Evolutionary conservation across 2,113 vertebrate species (phyloP), one percentile per base, ranked within the genome.

Genomic region (Datnioides undecimradiatus): DNA sequence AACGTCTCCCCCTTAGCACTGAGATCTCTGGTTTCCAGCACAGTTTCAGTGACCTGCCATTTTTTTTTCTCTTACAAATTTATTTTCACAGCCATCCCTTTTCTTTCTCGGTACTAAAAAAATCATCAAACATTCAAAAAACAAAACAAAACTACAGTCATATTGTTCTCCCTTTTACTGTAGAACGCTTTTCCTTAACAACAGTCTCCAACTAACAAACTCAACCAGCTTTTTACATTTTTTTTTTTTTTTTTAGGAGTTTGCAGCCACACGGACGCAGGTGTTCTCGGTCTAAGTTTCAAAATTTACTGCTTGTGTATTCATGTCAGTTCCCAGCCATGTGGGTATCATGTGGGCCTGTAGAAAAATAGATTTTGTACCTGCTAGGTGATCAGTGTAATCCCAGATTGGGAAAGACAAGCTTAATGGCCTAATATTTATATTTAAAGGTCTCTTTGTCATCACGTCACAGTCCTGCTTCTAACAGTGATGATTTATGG

Each of bases 1-100:
- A 59, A 59, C 60, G 27, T 55, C 57, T 73, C 27, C 78, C 38
- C 46, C 62, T 54, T 78, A 80, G 77, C 75, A 77, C 87, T 77
- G 68, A 76, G 67, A 80, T 87, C 80, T 88, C 82, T 83, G 84
- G 66, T 91, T 81, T 88, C 81, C 83, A 73, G 59, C 78, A 80
- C 76, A 79, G 69, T 86, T 85, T 85, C 70, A 73, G 76, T 76
- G 78, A 67, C 73, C 29, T 78, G 54, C 71, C 19, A 48, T 29
- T 82, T 68, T 64, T 29, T 82, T 68, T 64, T 64, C 51, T 25
- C 54, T 72, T 23, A 70, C 43, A 8, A 62, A 81, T 66, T 79
- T 52, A 46, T 54, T 19, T 46, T 59, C 34, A 9, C 19, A 27
- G 21, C 7, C 21, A 54, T 83, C 46, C 31, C 16, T 6, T 14